Conservation (phyloP, 2,888 invertebrate species). For the Spilarctia lutea region DNA sequence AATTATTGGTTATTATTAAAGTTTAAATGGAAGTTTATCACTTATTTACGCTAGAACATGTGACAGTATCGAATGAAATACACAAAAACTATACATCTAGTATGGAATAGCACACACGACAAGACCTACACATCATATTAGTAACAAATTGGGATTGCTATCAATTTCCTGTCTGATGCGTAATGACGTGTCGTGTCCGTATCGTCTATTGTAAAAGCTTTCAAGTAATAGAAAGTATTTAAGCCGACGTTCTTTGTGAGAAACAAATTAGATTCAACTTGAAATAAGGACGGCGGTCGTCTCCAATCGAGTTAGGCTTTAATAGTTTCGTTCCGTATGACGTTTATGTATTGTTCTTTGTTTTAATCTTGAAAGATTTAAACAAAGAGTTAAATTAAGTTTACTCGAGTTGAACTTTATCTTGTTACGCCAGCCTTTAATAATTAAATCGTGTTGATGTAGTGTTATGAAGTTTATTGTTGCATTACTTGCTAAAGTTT, state of each 20-base stretch:
- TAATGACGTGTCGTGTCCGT: neutral
- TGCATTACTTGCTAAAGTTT: neutral
- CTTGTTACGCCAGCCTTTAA: slow-evolving; percentile 32
- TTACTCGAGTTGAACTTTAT: slow-evolving; percentile 23
- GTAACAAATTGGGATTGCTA: neutral
- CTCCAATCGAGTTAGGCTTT: slow-evolving; percentile 38
- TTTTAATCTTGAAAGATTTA: slow-evolving; percentile 25
- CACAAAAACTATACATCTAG: no score
- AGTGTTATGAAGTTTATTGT: neutral
- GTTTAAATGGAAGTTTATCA: no score
- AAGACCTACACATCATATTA: no score
- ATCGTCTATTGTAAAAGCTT: neutral
- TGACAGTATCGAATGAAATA: no score
- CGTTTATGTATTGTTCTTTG: slow-evolving; percentile 28
- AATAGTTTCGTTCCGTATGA: slow-evolving; percentile 24
- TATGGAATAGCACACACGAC: no score
- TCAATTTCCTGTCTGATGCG: neutral
- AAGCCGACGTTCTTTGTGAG: slow-evolving; percentile 24
- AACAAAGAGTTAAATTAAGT: neutral
- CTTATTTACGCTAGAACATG: no score
- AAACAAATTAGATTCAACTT: slow-evolving; percentile 44
- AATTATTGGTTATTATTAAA: no score
- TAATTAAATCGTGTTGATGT: slow-evolving; percentile 31
- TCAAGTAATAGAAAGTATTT: slow-evolving; percentile 21
- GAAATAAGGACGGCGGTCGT: slow-evolving; percentile 40